Evolutionary conservation across 2,888 invertebrate species (phyloP).

Genomic region (Eulithis testata): DNA sequence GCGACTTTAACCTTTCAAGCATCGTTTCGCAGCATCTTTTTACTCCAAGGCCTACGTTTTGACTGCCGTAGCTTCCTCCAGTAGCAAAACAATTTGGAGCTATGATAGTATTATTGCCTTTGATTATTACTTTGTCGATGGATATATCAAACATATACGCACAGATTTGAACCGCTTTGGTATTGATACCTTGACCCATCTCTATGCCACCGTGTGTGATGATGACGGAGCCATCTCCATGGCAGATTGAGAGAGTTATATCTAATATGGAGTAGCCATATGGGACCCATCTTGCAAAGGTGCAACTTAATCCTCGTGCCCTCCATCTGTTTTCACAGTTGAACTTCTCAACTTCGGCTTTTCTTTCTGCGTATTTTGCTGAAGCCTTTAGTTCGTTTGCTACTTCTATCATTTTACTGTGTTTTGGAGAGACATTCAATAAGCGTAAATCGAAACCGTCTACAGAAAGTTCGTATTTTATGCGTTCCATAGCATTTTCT

Average conservation of each 20-base stretch:
- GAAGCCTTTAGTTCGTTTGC: constrained; percentile 78
- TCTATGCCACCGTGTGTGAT: constrained; percentile 87
- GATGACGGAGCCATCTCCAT: constrained; percentile 85
- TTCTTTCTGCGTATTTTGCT: constrained; percentile 80
- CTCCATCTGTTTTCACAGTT: constrained; percentile 88
- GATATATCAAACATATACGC: constrained; percentile 86
- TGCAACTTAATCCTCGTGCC: constrained; percentile 86
- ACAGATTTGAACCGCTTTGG: constrained; percentile 87
- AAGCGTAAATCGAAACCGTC: constrained; percentile 84
- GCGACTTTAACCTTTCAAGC: constrained; percentile 69
- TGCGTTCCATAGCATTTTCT: constrained; percentile 86
- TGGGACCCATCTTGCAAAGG: constrained; percentile 85
- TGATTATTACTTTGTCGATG: constrained; percentile 86
- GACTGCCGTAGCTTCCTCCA: constrained; percentile 88
- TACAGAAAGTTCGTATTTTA: constrained; percentile 77
- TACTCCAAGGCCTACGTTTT: constrained; percentile 84
- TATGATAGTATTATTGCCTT: constrained; percentile 85
- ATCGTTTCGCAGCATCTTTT: constrained; percentile 77
- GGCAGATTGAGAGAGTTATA: constrained; percentile 85
- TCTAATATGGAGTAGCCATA: constrained; percentile 59
- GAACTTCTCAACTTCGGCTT: constrained; percentile 74
- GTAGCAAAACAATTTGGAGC: constrained; percentile 86
- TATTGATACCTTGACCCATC: constrained; percentile 90
- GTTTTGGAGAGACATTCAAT: constrained; percentile 69
- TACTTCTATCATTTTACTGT: constrained; percentile 67